phyloP scores from a whole-genome alignment of 2,113 vertebrate genomes.

The Lamprotornis superbus region DNA sequence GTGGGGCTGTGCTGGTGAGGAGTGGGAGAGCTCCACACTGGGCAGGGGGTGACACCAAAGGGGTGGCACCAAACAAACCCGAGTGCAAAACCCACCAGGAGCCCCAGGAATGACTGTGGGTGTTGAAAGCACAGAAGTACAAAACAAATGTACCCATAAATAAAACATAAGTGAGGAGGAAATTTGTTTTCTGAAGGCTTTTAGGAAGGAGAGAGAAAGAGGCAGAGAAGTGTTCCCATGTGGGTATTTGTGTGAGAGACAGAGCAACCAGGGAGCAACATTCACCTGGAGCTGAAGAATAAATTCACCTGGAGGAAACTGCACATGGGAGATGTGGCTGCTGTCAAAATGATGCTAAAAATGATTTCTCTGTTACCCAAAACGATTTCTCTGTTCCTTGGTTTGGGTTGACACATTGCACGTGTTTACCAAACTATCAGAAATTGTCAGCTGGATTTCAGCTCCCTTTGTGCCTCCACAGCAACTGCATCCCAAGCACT shows the following conservation, averaged over 20 bases:
- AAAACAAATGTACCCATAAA: background rate
- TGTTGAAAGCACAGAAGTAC: background rate
- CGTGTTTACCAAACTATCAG: background rate
- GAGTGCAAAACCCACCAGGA: background rate
- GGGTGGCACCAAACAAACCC: background rate
- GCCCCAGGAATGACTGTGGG: background rate
- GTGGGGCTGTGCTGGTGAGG: background rate
- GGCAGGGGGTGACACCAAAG: background rate
- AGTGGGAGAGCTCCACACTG: background rate
- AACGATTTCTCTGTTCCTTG: background rate
- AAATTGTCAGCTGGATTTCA: background rate
- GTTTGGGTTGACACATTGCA: background rate
- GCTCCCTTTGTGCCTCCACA: background rate
- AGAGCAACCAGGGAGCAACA: background rate
- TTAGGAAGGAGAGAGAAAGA: background rate
- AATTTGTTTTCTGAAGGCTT: background rate
- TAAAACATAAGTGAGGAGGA: background rate
- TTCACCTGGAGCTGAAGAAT: background rate
- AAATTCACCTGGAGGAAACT: background rate
- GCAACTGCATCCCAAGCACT: background rate
- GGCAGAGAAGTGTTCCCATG: background rate
- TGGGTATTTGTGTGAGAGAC: background rate
- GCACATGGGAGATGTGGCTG: background rate
- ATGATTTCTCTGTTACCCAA: background rate
- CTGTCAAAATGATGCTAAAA: background rate